Conservation (phyloP, 2,888 invertebrate species). For the Epinotia brunnichana region DNA sequence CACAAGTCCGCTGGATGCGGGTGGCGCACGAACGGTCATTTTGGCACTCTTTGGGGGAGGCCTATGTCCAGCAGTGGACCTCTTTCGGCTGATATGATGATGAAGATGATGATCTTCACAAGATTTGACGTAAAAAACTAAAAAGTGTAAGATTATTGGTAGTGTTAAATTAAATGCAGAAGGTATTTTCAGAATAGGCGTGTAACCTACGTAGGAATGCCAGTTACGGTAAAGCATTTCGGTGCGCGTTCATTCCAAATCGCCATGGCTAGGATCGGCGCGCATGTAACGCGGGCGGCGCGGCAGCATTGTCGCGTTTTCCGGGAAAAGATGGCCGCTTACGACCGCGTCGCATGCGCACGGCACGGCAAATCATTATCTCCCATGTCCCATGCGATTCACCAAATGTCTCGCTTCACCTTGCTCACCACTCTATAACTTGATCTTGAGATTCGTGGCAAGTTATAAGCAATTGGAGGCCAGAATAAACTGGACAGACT, state of each 20-base stretch:
- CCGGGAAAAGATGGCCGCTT: constrained; percentile 65
- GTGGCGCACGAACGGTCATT: too few relatives aligned
- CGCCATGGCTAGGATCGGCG: not conserved
- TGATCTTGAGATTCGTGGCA: not conserved
- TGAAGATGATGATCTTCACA: too few relatives aligned
- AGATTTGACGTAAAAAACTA: not conserved
- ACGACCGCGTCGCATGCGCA: constrained; percentile 35
- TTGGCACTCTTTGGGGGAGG: too few relatives aligned
- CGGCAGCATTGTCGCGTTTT: constrained; percentile 69
- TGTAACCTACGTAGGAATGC: not conserved
- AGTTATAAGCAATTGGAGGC: not conserved
- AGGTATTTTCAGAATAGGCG: too few relatives aligned
- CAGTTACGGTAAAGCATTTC: not conserved
- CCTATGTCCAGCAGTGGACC: too few relatives aligned
- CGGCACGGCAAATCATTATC: constrained; percentile 30
- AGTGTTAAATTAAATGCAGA: too few relatives aligned
- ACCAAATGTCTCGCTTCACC: not conserved
- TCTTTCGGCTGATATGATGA: too few relatives aligned
- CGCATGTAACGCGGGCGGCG: constrained; percentile 21
- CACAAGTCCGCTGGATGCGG: too few relatives aligned
- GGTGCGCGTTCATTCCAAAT: not conserved
- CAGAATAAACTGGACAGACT: not conserved
- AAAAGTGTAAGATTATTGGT: too few relatives aligned
- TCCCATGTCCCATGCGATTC: constrained; percentile 3
- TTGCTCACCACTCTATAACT: not conserved